Percentiles rank a stretch among this genome's conserved stretches.
phyloP scores from a whole-genome alignment of 2,888 invertebrate genomes.

The Tetragonisca angustula region DNA sequence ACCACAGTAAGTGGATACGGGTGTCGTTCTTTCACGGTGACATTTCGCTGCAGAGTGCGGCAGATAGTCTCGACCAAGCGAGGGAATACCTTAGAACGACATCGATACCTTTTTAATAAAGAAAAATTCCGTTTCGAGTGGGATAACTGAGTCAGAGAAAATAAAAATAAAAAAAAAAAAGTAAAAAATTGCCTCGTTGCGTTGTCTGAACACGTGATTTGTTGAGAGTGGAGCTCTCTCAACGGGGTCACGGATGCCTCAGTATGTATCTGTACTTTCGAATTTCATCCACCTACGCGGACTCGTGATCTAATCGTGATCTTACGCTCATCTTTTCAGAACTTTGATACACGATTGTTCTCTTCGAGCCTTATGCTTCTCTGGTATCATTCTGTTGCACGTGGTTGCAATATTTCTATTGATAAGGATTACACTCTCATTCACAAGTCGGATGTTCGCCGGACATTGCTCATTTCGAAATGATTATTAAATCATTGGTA shows the following conservation, averaged over 20 bases:
- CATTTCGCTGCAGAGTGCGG: conserved; percentile 37
- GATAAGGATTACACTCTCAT: not conserved
- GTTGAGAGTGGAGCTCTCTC: not conserved
- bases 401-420: not conserved
- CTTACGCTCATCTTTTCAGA: not conserved
- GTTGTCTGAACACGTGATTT: conserved; percentile 3
- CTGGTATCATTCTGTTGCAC: not conserved
- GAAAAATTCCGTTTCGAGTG: not conserved
- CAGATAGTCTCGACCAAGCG: conserved; percentile 5
- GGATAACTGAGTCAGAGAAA: not conserved
- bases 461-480: too few species aligned
- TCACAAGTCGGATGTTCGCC: too few species aligned
- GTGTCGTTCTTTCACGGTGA: conserved; percentile 50
- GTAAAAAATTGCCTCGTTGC: not conserved
- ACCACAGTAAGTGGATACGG: conserved; percentile 67
- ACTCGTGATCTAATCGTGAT: not conserved
- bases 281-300: conserved; percentile 13
- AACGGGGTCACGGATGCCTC: conserved; percentile 39
- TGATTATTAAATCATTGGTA: too few species aligned
- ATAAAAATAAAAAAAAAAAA: not conserved
- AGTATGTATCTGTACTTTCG: conserved; percentile 31
- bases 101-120: conserved; percentile 29
- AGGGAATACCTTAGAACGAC: conserved; percentile 10
- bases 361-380: too few species aligned
- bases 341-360: not conserved